A percentile compares a stretch with the other conserved stretches of the same genome.
phyloP scores from a whole-genome alignment of 1,140 invertebrate genomes.

The Nylanderia fulva region DNA sequence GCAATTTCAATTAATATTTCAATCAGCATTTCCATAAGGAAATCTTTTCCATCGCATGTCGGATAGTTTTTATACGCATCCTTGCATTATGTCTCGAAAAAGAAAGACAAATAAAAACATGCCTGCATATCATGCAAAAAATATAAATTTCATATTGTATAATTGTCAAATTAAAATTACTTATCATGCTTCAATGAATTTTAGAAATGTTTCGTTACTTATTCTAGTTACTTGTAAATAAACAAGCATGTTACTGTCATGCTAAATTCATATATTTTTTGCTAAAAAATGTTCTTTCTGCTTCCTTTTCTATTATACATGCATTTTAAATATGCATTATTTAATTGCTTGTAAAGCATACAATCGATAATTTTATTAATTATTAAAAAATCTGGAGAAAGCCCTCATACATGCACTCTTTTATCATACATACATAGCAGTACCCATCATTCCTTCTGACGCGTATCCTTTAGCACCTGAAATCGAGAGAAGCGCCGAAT shows the following conservation, averaged over 20 bases:
- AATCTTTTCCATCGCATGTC: neutral
- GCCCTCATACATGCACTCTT: no score
- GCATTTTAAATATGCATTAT: neutral
- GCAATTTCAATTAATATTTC: constrained; percentile 33
- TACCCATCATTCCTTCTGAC: constrained; percentile 22
- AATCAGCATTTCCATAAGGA: neutral
- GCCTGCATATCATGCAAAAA: neutral
- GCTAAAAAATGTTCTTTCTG: neutral
- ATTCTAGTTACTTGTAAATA: neutral
- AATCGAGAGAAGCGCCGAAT: neutral
- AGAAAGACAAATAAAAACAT: neutral
- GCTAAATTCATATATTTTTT: neutral
- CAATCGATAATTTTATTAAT: no score
- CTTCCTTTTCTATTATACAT: neutral
- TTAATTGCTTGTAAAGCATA: constrained; percentile 3
- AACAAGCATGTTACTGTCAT: neutral
- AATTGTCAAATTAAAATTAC: neutral
- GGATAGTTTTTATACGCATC: neutral
- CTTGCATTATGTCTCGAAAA: neutral
- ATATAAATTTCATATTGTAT: constrained; percentile 1
- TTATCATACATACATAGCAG: neutral
- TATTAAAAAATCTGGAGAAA: no score
- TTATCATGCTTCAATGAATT: neutral
- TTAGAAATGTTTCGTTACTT: neutral
- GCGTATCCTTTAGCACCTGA: neutral